Base-by-base conservation (phyloP, 2,888 invertebrate species). In the Pristionchus exspectatus region DNA sequence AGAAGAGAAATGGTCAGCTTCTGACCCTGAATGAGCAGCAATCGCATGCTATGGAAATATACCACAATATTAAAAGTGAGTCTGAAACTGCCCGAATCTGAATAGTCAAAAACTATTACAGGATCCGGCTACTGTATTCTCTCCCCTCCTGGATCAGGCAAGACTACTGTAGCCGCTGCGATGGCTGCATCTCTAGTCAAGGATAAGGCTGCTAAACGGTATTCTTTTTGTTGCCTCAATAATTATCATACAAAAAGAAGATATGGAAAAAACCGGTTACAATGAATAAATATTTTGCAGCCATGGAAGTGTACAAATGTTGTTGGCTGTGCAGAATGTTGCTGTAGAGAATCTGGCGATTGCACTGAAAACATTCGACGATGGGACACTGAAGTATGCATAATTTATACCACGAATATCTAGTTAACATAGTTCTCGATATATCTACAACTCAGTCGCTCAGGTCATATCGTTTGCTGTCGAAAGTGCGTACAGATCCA, bases 131-230 rank as follows among this genome's bases (percentile, higher is more conserved):
- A 56, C 83, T 83, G 83, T 83, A 83, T 83, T 24, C 83, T 83
- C 24, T 83, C 83, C 21, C 83, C 83, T 0, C 83, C 83, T 54
- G 83, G 83, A 83, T 83, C 83, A n/a, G 83, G 83, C n/a, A 83
- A 83, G 83, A 83, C 83, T 83, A 83, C 83, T 56, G 83, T 83
- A 54, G 83, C 83, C 14, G 83, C 83, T 27, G 83, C 83, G 18
- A 83, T 83, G 83, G 83, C 83, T 54, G 83, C 83, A 7, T 83
- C 83, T 3, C 56, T 83, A 0, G 56, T 44, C 10, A 77, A 44
- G 44, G 77, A 77, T 3, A 24, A 12, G 2, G 44, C 44, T 0
- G 77, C 38, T 5, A 77, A 38, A 3, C 21, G 44, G 77, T 77
- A 21, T n/a, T n/a, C n/a, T n/a, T n/a, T n/a, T n/a, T n/a, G n/a